These are phyloP conservation scores for Archilochus colubris DNA, from an alignment of 2,113 vertebrate species.

Conservation along the genomic window DNA sequence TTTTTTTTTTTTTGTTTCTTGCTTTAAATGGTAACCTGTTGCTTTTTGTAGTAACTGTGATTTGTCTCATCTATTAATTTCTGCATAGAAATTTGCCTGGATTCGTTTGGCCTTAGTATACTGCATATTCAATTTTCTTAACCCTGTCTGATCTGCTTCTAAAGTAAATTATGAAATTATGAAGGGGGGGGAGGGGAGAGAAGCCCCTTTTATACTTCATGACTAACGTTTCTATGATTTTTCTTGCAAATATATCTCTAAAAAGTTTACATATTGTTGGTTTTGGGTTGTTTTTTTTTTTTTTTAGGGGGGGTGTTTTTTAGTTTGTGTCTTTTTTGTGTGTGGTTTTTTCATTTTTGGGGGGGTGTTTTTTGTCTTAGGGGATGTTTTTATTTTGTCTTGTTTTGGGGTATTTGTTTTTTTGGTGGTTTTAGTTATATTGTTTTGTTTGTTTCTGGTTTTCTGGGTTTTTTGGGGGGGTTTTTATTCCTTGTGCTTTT, in stretches of 20 bases:
- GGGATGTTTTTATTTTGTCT: too few species aligned
- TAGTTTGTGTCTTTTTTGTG: too few species aligned
- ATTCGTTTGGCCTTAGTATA: neutral
- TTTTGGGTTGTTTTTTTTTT: too few species aligned
- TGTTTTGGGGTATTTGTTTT: too few species aligned
- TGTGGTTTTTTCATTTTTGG: too few species aligned
- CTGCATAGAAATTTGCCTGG: neutral
- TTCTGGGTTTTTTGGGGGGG: neutral
- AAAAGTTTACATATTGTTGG: neutral
- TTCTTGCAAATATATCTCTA: neutral
- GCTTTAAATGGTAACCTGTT: neutral
- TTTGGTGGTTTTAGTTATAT: too few species aligned
- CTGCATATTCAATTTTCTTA: neutral
- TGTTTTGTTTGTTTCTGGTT: too few species aligned
- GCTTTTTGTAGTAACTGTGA: neutral
- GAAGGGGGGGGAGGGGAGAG: too few species aligned
- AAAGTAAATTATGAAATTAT: neutral
- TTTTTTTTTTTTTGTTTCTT: neutral
- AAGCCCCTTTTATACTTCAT: too few species aligned
- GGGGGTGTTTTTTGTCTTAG: too few species aligned
- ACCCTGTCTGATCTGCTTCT: neutral
- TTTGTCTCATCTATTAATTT: neutral
- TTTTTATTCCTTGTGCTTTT: too few species aligned
- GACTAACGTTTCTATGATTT: neutral
- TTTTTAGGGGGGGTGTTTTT: too few species aligned